These are phyloP conservation scores for Ligdia adustata DNA, from an alignment of 2,888 invertebrate species.

Conservation along the genomic window DNA sequence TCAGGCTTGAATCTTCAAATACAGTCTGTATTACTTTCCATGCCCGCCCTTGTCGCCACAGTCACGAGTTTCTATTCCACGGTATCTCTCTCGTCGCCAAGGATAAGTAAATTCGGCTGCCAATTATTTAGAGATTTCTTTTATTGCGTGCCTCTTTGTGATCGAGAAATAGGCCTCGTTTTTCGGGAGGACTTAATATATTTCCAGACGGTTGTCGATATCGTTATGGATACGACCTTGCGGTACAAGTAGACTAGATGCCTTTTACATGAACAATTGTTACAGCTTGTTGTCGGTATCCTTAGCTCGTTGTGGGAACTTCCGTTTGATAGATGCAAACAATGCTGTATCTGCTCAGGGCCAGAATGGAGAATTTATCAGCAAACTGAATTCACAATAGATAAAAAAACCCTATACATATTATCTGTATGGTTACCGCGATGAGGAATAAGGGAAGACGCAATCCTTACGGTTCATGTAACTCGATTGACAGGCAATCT, in stretches of 20 bases:
- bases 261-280: constrained; percentile 2
- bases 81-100: constrained; percentile 23
- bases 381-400: not conserved
- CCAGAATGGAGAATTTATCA: not conserved
- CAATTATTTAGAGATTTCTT: constrained; percentile 34
- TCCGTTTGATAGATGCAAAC: not conserved
- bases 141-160: constrained; percentile 15
- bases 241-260: not conserved
- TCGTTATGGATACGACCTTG: constrained; percentile 16
- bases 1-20: constrained; percentile 44
- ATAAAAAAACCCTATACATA: too few relatives aligned
- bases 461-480: constrained; percentile 1
- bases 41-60: constrained; percentile 43
- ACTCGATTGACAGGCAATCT: constrained; percentile 22
- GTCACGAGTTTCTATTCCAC: constrained; percentile 26
- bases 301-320: not conserved
- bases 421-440: too few relatives aligned
- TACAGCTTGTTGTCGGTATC: constrained; percentile 4
- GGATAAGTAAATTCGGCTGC: constrained; percentile 31
- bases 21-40: constrained; percentile 50
- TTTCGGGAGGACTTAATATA: constrained; percentile 12
- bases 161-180: constrained; percentile 13
- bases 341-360: not conserved
- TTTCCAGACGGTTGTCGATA: constrained; percentile 9
- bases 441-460: not conserved